Percentiles rank a stretch among this genome's conserved stretches.
phyloP scores from a whole-genome alignment of 2,888 invertebrate species.

The Thysanoteuthis rhombus region DNA sequence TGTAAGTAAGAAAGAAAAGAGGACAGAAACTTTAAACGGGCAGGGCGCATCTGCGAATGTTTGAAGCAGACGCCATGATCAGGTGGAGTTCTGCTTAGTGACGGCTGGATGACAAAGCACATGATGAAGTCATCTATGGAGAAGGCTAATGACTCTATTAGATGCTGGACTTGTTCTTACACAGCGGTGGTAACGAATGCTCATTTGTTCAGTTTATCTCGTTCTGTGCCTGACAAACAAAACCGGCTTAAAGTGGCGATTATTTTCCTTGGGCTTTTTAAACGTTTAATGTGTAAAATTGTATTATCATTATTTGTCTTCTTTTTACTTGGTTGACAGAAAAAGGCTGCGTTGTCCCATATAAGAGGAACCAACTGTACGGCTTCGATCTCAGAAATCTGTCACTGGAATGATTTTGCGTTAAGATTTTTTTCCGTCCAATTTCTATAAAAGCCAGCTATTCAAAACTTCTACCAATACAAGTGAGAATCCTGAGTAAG shows the following conservation, averaged over 20 bases:
- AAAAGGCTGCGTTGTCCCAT: too few species aligned
- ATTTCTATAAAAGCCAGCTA: too few species aligned
- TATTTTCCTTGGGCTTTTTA: neutral
- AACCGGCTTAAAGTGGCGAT: neutral
- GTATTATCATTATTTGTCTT: neutral
- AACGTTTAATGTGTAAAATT: neutral
- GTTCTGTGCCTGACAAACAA: neutral
- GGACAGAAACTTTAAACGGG: neutral
- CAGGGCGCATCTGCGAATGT: neutral
- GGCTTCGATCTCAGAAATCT: too few species aligned
- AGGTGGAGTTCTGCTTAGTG: neutral
- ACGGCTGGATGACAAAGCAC: constrained; percentile 12
- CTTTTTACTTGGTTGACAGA: too few species aligned
- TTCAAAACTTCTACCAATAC: too few species aligned
- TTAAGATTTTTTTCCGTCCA: too few species aligned
- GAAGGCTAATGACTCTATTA: neutral
- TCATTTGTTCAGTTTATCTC: neutral
- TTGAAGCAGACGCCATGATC: neutral
- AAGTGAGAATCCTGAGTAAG: too few species aligned
- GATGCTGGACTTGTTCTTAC: neutral
- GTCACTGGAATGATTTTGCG: too few species aligned
- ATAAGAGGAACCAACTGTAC: too few species aligned
- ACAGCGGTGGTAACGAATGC: neutral
- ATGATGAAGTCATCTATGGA: neutral
- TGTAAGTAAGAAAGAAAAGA: neutral